phyloP scores from a whole-genome alignment of 2,113 vertebrate genomes.

The Nerophis ophidion region DNA sequence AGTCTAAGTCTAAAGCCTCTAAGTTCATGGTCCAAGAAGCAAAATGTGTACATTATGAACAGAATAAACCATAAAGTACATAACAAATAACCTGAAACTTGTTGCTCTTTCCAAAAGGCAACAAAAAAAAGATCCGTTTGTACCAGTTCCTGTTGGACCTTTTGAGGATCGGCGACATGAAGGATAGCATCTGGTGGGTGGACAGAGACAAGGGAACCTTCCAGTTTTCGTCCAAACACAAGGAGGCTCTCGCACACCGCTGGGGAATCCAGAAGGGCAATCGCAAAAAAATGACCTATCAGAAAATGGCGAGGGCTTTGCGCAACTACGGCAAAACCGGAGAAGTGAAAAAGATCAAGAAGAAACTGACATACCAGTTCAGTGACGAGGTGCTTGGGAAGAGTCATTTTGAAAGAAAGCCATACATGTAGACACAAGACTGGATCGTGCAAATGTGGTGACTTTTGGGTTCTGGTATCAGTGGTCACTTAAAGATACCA shows the following conservation, averaged over 20 bases:
- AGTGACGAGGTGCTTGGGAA: conserved; percentile 94
- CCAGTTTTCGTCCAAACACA: conserved; percentile 99
- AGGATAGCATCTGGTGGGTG: conserved; percentile 99
- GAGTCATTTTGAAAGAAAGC: conserved; percentile 77
- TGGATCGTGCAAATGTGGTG: background rate
- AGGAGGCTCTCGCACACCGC: conserved; percentile 90
- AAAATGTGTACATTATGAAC: background rate
- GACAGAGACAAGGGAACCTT: conserved; percentile 98
- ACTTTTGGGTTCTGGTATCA: conserved; percentile 4
- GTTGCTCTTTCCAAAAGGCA: conserved; percentile 73
- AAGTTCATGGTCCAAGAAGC: too few relatives aligned
- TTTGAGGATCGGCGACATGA: conserved; percentile 93
- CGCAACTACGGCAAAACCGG: conserved; percentile 99
- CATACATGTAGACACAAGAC: conserved; percentile 69
- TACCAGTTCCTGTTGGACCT: conserved; percentile 98
- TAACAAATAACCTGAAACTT: background rate
- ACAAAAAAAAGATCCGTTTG: conserved; percentile 96
- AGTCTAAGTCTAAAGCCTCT: too few relatives aligned
- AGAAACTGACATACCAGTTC: conserved; percentile 98
- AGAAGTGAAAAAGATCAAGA: conserved; percentile 97
- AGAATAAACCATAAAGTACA: background rate
- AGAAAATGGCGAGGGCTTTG: conserved; percentile 97
- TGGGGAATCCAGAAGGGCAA: conserved; percentile 99
- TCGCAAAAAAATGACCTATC: conserved; percentile 99
- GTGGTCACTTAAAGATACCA: conserved; percentile 5